These are phyloP conservation scores for Pollenia labialis DNA, from an alignment of 2,888 invertebrate genomes.

Conservation along the genomic window DNA sequence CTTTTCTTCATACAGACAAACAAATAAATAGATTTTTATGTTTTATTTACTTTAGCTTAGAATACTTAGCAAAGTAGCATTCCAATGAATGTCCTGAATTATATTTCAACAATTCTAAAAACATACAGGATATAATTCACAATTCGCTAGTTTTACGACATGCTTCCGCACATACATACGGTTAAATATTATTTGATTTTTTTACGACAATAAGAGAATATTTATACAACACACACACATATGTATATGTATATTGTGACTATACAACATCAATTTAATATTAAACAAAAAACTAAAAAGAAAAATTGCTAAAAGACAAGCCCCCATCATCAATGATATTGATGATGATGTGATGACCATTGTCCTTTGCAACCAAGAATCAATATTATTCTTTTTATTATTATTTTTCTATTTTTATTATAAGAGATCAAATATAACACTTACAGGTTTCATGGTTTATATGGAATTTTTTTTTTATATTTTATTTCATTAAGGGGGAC, in stretches of 20 bases:
- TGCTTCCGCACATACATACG: constrained; percentile 78
- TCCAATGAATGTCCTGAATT: constrained; percentile 80
- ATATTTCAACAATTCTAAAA: constrained; percentile 75
- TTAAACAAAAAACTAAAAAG: constrained; percentile 56
- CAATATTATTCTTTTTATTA: constrained; percentile 62
- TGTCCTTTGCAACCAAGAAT: constrained; percentile 64
- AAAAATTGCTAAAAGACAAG: constrained; percentile 68
- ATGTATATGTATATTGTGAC: background rate
- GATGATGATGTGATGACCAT: constrained; percentile 62
- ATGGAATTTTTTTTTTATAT: constrained; percentile 35
- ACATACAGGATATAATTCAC: constrained; percentile 80
- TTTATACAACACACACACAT: constrained; percentile 42
- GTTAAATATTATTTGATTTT: constrained; percentile 74
- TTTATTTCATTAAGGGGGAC: constrained; percentile 55
- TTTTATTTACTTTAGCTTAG: constrained; percentile 76
- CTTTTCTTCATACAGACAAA: constrained; percentile 14
- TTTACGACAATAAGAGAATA: constrained; percentile 63
- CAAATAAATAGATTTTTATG: constrained; percentile 57
- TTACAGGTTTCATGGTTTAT: constrained; percentile 69
- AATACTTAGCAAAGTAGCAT: constrained; percentile 40
- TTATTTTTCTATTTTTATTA: constrained; percentile 69
- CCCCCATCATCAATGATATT: constrained; percentile 65
- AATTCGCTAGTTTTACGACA: constrained; percentile 83
- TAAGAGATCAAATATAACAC: constrained; percentile 68
- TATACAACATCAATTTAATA: constrained; percentile 65